Base-by-base conservation (phyloP, 2,113 vertebrate species). In the Dicrurus megarhynchus region DNA sequence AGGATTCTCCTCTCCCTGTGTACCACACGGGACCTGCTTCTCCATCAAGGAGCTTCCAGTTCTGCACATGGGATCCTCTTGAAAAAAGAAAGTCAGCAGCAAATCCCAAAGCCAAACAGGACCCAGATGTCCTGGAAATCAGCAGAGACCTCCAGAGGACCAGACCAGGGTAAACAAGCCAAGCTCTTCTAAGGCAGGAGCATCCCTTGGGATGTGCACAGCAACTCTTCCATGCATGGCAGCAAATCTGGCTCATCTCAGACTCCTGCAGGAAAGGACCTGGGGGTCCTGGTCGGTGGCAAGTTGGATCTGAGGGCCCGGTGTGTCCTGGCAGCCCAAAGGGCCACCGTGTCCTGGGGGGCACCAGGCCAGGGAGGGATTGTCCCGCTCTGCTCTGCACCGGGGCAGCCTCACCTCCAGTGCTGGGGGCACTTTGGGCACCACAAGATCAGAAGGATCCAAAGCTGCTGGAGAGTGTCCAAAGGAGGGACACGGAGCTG, bases 201-300 rank as follows among this genome's bases (percentile, higher is more conserved):
- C 39, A 55, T 27, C 57, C 42, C 42, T 47, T 57, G 73, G 47
- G n/a, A 39, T 14, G 28, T 2, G 1, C 63, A 11, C 11, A 37
- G 13, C 41, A 55, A 11, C 35, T n/a, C 33, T 14, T 24, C 42
- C n/a, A 47, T 0, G 14, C 12, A 39, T 0, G 1, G 49, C 60
- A 77, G 56, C 10, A 5, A 59, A 46, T 12, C 30, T 23, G 2
- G 46, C 50, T 65, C 57, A 44, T 37, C 37, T 44, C 42, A 53
- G 22, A 79, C 6, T 33, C 23, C 53, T 44, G 46, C 39, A 33
- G 55, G 11, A 53, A 78, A 55, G 74, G n/a, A 22, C 19, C 33
- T 37, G 44, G 33, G 73, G 53, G 26, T 49, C 60, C 60, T 75
- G 70, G 15, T 33, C 1, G 0, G 27, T 32, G 47, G 4, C 68